Evolutionary conservation across 1,140 invertebrate genomes (phyloP), one percentile per base, ranked within the genome.

Genomic region (Drosophila quadrilineata): DNA sequence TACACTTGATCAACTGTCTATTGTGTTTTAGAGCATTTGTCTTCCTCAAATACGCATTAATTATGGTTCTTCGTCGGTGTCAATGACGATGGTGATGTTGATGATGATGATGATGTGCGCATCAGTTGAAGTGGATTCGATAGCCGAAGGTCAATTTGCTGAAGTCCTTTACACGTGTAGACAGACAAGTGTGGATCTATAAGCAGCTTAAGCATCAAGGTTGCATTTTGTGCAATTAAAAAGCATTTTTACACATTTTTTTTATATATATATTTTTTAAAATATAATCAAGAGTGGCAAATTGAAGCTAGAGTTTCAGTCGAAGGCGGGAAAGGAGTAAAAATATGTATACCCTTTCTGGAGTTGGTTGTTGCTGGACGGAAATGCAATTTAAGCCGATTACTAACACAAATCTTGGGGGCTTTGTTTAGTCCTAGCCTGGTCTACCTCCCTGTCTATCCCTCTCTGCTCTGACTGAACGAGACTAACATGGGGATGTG

Each of bases 301-400:
- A 16, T 12, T 2, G 3, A 14, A 26, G 21, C 21, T 10, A n/a
- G n/a, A n/a, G n/a, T n/a, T n/a, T n/a, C n/a, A n/a, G n/a, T n/a
- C n/a, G n/a, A n/a, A n/a, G n/a, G n/a, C n/a, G n/a, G n/a, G n/a
- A n/a, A n/a, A n/a, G n/a, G n/a, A n/a, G n/a, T n/a, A n/a, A n/a
- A n/a, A n/a, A n/a, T n/a, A n/a, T n/a, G n/a, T n/a, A n/a, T n/a
- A n/a, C 33, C 29, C 0, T 31, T 2, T 3, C 9, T 26, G 4
- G 58, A 19, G 24, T 9, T 33, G 50, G 21, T 41, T 71, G 38
- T 52, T 48, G 45, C 60, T 53, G 59, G n/a, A n/a, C n/a, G n/a
- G 52, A 73, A 71, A 54, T 62, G 67, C 59, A 75, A 71, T 67
- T 85, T 82, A 82, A 82, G 79, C 77, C 77, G 77, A 82, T 82